Percentiles rank a stretch among this genome's conserved stretches.
Conservation (phyloP, 2,888 invertebrate genomes). For the Muscina levida region DNA sequence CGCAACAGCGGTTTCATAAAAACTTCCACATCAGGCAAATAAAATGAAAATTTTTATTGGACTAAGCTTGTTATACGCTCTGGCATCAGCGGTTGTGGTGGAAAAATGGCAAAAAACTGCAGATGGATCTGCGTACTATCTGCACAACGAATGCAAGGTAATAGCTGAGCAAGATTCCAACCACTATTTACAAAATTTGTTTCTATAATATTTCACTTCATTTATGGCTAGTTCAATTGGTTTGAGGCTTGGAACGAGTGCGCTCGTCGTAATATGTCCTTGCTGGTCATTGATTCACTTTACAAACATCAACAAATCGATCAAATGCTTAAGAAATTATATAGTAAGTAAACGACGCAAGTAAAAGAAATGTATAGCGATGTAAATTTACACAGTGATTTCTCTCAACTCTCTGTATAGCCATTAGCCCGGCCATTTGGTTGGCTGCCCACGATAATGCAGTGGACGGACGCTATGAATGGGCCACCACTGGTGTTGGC, state of each 20-base stretch:
- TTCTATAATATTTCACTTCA: not conserved
- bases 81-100: no score
- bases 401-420: not conserved
- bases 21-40: no score
- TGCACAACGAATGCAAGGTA: no score
- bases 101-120: no score
- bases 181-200: no score
- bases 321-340: constrained; percentile 43
- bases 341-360: constrained; percentile 35
- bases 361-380: not conserved
- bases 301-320: constrained; percentile 54
- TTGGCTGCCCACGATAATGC: constrained; percentile 52
- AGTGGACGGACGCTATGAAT: constrained; percentile 48
- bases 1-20: no score
- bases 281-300: constrained; percentile 48
- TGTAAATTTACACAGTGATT: not conserved
- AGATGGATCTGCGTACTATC: no score
- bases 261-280: constrained; percentile 58
- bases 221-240: constrained; percentile 56
- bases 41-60: no score
- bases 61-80: no score
- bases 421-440: constrained; percentile 43
- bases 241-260: constrained; percentile 57
- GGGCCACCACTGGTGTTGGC: constrained; percentile 47
- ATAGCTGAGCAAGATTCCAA: no score